These are phyloP conservation scores for Phalacrocorax carbo DNA, from an alignment of 2,113 vertebrate species.

Conservation along the genomic window DNA sequence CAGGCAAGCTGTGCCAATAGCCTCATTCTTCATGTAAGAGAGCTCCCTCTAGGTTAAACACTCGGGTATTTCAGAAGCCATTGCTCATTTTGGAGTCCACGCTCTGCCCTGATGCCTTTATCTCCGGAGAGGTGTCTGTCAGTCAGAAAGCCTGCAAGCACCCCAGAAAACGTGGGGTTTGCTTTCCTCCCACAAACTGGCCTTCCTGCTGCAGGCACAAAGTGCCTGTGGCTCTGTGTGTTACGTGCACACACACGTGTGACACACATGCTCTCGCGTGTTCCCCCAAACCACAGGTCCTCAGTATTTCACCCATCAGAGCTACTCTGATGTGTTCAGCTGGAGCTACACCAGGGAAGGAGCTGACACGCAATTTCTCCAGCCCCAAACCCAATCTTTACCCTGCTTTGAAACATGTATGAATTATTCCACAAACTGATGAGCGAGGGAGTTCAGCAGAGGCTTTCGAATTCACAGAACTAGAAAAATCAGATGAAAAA, in stretches of 20 bases:
- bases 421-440: conserved; percentile 12
- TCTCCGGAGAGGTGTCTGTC: not conserved
- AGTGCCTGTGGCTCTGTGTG: fast-evolving
- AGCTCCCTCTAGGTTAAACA: conserved; percentile 70
- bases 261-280: fast-evolving
- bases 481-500: conserved; percentile 43
- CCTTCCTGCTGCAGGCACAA: not conserved
- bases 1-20: not conserved
- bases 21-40: conserved; percentile 48
- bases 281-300: not conserved
- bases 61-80: conserved; percentile 64
- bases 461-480: conserved; percentile 9
- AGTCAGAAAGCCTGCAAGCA: not conserved
- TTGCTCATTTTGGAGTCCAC: not conserved
- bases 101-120: not conserved
- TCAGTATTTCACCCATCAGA: fast-evolving
- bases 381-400: not conserved
- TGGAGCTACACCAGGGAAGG: not conserved
- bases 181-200: fast-evolving
- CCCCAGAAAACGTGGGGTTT: not conserved
- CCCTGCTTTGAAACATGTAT: not conserved
- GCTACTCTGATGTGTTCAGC: fast-evolving
- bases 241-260: fast-evolving
- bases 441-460: not conserved
- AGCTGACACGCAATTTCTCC: not conserved